A percentile compares a stretch with the other conserved stretches of the same genome.
phyloP scores from a whole-genome alignment of 1,140 invertebrate genomes.

The Atopsyche davidsoni region DNA sequence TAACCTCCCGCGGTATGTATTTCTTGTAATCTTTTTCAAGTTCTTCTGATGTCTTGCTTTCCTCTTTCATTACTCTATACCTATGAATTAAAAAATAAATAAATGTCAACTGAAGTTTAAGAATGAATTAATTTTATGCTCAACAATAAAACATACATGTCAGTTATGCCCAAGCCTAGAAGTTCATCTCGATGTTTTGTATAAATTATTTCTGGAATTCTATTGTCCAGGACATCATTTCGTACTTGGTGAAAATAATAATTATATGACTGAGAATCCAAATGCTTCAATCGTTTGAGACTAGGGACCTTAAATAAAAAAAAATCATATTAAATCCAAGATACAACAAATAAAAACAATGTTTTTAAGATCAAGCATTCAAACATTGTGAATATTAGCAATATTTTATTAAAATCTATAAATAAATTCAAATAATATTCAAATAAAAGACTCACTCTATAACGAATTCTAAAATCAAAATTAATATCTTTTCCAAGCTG shows the following conservation, averaged over 20 bases:
- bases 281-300: conserved; percentile 55
- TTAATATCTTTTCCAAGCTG: conserved; percentile 48
- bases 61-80: conserved; percentile 65
- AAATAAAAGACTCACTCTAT: conserved; percentile 51
- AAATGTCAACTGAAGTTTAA: conserved; percentile 4
- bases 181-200: conserved; percentile 67
- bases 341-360: background rate
- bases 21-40: conserved; percentile 72
- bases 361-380: background rate
- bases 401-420: background rate
- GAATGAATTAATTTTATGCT: background rate
- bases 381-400: background rate
- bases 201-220: conserved; percentile 70
- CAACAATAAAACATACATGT: conserved; percentile 61
- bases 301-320: conserved; percentile 44
- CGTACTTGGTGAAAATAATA: conserved; percentile 82
- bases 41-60: conserved; percentile 54
- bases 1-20: conserved; percentile 72
- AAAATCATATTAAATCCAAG: background rate
- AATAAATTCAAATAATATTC: background rate
- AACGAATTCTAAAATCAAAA: conserved; percentile 72
- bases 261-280: conserved; percentile 69
- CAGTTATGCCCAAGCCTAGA: conserved; percentile 73
- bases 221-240: conserved; percentile 70
- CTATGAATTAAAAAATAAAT: conserved; percentile 30